Conservation (phyloP, 2,797 vertebrate species). For the Cryptoblepharus egeriae region DNA sequence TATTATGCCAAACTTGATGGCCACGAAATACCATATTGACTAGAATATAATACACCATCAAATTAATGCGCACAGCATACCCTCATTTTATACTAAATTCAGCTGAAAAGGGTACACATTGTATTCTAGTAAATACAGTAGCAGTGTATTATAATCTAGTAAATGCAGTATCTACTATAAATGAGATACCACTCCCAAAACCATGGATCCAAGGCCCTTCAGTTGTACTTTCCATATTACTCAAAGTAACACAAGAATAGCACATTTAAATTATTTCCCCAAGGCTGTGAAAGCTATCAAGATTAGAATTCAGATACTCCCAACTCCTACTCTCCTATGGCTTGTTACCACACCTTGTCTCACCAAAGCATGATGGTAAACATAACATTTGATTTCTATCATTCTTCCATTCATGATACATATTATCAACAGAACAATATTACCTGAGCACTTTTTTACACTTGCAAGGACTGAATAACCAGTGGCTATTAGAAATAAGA, state of each 20-base stretch:
- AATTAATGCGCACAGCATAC: no score
- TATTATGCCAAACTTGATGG: background rate
- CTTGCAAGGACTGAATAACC: background rate
- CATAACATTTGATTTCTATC: slow-evolving; percentile 20
- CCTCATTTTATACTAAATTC: no score
- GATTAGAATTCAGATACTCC: slow-evolving; percentile 46
- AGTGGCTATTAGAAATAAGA: slow-evolving; percentile 25
- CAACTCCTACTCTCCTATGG: slow-evolving; percentile 43
- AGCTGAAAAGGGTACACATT: no score
- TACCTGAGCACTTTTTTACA: slow-evolving; percentile 22
- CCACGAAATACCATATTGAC: no score
- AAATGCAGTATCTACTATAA: background rate
- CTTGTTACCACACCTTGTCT: slow-evolving; percentile 26
- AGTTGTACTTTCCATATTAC: slow-evolving; percentile 39
- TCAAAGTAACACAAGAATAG: slow-evolving; percentile 53
- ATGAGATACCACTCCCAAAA: background rate
- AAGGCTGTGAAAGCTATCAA: slow-evolving; percentile 29
- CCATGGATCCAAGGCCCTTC: background rate
- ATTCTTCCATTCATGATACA: background rate
- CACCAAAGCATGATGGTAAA: background rate
- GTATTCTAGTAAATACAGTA: no score
- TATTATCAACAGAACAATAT: background rate
- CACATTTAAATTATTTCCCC: slow-evolving; percentile 55
- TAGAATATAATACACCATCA: no score
- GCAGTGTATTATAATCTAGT: no score